phyloP scores from a whole-genome alignment of 2,888 invertebrate species.

The Pheosia gnoma region DNA sequence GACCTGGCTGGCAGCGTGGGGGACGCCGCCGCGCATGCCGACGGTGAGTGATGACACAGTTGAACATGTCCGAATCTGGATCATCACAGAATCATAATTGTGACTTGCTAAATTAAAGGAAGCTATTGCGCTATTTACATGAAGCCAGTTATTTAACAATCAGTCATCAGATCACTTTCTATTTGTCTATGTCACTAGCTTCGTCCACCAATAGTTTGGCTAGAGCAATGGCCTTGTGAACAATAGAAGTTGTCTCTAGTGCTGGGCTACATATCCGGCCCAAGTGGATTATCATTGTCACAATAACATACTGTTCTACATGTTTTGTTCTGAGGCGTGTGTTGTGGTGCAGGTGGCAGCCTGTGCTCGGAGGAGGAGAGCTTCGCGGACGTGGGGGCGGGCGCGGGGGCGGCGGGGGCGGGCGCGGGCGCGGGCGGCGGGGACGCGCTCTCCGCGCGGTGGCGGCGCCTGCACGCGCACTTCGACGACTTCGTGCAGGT shows the following conservation, averaged over 20 bases:
- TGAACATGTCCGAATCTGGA: neutral
- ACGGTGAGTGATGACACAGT: conserved; percentile 23
- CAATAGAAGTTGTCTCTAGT: no score
- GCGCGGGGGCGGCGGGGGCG: conserved; percentile 28
- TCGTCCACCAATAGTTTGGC: no score
- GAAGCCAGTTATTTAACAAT: no score
- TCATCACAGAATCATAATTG: no score
- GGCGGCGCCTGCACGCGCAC: conserved; percentile 91
- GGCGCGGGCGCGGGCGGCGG: conserved; percentile 40
- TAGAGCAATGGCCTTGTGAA: no score
- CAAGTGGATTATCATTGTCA: no score
- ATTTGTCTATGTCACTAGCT: no score
- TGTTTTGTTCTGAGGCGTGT: conserved; percentile 1
- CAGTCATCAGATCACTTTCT: no score
- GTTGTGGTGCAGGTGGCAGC: conserved; percentile 28
- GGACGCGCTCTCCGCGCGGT: conserved; percentile 86
- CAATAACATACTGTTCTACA: no score
- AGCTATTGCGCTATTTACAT: no score
- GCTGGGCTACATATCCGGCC: no score
- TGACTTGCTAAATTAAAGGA: no score
- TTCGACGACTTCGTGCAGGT: conserved; percentile 93
- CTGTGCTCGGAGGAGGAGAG: conserved; percentile 59
- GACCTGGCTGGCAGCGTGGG: conserved; percentile 75
- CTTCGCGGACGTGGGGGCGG: conserved; percentile 53
- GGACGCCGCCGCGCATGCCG: conserved; percentile 41